Conservation (phyloP, 2,888 invertebrate species). For the Candidula unifasciata region DNA sequence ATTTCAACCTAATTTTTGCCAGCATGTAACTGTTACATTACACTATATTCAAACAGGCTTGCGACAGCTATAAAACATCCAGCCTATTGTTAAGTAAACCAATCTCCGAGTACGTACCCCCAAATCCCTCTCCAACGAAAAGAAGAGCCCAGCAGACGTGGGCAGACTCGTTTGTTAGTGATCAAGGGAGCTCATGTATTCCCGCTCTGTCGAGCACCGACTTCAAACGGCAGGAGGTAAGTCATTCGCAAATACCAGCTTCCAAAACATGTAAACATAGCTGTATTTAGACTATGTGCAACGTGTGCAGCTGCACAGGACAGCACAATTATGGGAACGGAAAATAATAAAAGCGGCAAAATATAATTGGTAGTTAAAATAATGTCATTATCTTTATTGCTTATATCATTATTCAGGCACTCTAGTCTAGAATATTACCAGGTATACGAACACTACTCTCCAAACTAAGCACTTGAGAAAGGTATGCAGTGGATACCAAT, state of each 20-base stretch:
- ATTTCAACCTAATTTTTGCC: neutral
- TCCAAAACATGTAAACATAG: neutral
- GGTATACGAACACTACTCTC: no score
- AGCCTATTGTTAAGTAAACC: slow-evolving; percentile 52
- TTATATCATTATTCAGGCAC: no score
- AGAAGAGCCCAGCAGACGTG: slow-evolving; percentile 71
- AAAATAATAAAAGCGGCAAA: no score
- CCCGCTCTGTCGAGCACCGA: slow-evolving; percentile 63
- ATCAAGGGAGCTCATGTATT: slow-evolving; percentile 49
- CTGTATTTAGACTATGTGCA: neutral
- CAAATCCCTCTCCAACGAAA: slow-evolving; percentile 68
- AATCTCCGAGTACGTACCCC: slow-evolving; percentile 67
- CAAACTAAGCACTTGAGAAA: no score
- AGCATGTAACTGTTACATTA: neutral
- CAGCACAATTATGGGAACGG: neutral
- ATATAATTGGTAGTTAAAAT: no score
- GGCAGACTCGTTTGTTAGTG: slow-evolving; percentile 73
- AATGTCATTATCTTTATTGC: no score
- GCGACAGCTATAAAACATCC: slow-evolving; percentile 70
- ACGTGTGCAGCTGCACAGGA: neutral
- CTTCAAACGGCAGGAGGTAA: slow-evolving; percentile 74
- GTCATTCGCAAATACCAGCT: neutral
- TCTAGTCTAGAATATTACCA: no score
- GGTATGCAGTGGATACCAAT: no score
- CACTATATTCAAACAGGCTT: neutral